Conservation (phyloP, 1,140 invertebrate genomes). For the Artemia franciscana region DNA sequence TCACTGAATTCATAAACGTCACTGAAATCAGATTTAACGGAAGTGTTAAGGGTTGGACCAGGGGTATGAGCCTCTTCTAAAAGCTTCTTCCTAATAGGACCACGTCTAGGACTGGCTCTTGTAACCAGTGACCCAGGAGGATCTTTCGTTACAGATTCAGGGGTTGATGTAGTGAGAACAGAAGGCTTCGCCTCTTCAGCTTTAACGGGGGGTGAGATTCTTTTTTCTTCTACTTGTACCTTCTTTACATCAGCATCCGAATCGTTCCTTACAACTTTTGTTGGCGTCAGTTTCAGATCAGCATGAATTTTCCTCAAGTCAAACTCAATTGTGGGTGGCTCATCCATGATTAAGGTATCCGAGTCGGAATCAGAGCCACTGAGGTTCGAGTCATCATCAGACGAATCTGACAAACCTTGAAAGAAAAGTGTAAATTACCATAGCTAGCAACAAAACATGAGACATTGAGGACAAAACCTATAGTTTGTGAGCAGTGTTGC, state of each 20-base stretch:
- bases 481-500: too few relatives aligned
- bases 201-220: neutral
- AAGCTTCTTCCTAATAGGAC: neutral
- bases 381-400: neutral
- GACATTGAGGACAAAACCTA: too few relatives aligned
- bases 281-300: constrained; percentile 41
- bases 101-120: neutral
- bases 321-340: constrained; percentile 22
- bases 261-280: neutral
- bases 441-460: too few relatives aligned
- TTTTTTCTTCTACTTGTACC: neutral
- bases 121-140: neutral
- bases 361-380: neutral
- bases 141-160: too few relatives aligned
- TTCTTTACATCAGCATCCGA: too few relatives aligned
- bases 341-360: neutral
- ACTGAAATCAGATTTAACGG: constrained; percentile 17
- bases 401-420: neutral
- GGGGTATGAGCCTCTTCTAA: neutral
- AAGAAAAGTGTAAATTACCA: too few relatives aligned
- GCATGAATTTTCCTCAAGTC: constrained; percentile 59
- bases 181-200: neutral
- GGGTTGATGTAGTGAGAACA: neutral
- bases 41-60: neutral
- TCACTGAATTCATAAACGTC: constrained; percentile 74